Evolutionary conservation across 2,113 vertebrate genomes (phyloP).

Genomic region (Aegotheles bennettii): DNA sequence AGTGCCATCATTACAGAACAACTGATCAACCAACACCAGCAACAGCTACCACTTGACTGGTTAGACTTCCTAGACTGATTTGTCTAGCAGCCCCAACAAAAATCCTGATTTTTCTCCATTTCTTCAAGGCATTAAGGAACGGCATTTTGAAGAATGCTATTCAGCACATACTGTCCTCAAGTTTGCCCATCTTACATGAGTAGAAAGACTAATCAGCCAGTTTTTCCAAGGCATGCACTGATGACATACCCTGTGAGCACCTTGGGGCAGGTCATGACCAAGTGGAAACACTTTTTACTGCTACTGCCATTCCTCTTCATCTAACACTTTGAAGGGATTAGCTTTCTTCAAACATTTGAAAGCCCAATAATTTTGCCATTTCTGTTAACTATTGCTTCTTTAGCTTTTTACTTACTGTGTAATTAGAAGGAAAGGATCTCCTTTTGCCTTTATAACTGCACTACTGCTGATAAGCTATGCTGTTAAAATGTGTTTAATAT

Average conservation of each 20-base stretch:
- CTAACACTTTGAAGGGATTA: neutral
- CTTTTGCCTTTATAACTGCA: neutral
- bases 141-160: neutral
- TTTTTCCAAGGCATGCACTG: neutral
- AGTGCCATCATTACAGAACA: neutral
- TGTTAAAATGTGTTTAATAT: neutral
- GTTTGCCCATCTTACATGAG: neutral
- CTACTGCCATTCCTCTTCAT: neutral
- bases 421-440: neutral
- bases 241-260: neutral
- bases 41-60: neutral
- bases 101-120: neutral
- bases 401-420: neutral
- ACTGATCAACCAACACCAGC: neutral
- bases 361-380: neutral
- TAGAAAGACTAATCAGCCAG: neutral
- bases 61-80: neutral
- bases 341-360: neutral
- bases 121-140: neutral
- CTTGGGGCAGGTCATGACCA: neutral
- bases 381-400: neutral
- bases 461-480: neutral
- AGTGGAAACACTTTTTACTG: neutral
- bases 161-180: fast-evolving
- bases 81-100: neutral